phyloP scores from a whole-genome alignment of 1,140 invertebrate genomes.

The Neodiprion virginianus region DNA sequence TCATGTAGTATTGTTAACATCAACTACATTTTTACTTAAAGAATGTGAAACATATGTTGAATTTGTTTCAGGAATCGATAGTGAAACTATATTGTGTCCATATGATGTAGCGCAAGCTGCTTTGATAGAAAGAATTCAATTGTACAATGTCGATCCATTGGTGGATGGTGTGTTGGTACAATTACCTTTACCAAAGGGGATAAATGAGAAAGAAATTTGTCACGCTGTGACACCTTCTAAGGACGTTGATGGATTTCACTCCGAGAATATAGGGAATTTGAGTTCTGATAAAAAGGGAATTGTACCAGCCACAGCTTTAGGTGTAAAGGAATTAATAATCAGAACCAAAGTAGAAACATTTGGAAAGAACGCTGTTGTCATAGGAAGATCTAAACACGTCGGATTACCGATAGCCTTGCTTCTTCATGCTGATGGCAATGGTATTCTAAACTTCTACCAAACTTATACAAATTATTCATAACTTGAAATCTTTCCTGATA shows the following conservation, averaged over 20 bases:
- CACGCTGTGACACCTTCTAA: conserved; percentile 82
- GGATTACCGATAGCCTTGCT: conserved; percentile 86
- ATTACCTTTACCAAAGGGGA: conserved; percentile 79
- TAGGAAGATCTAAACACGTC: conserved; percentile 89
- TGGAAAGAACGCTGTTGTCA: conserved; percentile 87
- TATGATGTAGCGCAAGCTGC: conserved; percentile 68
- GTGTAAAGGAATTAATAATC: conserved; percentile 79
- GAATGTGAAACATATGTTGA: background rate
- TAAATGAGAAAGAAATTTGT: conserved; percentile 78
- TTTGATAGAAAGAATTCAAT: conserved; percentile 69
- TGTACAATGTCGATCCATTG: conserved; percentile 72
- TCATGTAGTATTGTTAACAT: conserved; percentile 19
- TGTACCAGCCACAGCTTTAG: conserved; percentile 86
- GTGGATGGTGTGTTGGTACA: conserved; percentile 89
- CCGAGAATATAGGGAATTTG: conserved; percentile 79
- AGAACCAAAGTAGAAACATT: conserved; percentile 78
- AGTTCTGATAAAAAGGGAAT: conserved; percentile 78
- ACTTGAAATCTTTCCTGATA: conserved; percentile 21
- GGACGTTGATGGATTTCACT: conserved; percentile 92
- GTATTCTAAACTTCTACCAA: conserved; percentile 40
- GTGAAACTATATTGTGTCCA: conserved; percentile 68
- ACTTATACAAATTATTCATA: conserved; percentile 19
- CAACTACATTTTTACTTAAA: background rate
- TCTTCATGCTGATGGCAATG: conserved; percentile 77
- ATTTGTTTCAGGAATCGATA: conserved; percentile 65